These are phyloP conservation scores for Tipula unca DNA, from an alignment of 2,888 invertebrate species.

Conservation along the genomic window DNA sequence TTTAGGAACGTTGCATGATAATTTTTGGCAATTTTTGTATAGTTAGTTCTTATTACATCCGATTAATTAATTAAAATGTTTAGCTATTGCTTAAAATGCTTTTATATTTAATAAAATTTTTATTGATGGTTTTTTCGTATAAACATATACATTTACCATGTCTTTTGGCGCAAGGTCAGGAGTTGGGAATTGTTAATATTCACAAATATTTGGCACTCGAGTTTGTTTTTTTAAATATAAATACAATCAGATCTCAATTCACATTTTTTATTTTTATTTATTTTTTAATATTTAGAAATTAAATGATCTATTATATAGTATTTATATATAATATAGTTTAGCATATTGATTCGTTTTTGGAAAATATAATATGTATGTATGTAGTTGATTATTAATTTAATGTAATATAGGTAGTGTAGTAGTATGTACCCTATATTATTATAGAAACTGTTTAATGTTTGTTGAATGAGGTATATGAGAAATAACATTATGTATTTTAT, in stretches of 20 bases:
- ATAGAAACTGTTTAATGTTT: neutral
- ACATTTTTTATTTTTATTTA: neutral
- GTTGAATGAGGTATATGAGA: neutral
- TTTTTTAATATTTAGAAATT: neutral
- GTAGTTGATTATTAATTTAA: neutral
- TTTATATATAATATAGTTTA: neutral
- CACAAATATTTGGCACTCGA: neutral
- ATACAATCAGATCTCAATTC: neutral
- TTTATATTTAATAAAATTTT: neutral
- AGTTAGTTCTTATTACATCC: neutral
- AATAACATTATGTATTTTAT: neutral
- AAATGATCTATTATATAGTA: neutral
- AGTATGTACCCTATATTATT: neutral
- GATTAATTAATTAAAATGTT: neutral
- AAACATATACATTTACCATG: neutral
- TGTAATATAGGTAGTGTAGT: neutral
- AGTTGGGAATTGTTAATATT: neutral
- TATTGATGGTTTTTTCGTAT: neutral
- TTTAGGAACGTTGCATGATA: neutral
- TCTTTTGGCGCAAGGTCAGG: neutral
- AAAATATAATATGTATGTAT: too few species aligned
- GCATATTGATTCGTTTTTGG: neutral
- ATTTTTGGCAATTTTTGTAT: neutral
- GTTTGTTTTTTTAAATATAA: neutral
- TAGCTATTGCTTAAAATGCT: neutral